phyloP scores from a whole-genome alignment of 2,797 vertebrate genomes.

The Sylvilagus floridanus region DNA sequence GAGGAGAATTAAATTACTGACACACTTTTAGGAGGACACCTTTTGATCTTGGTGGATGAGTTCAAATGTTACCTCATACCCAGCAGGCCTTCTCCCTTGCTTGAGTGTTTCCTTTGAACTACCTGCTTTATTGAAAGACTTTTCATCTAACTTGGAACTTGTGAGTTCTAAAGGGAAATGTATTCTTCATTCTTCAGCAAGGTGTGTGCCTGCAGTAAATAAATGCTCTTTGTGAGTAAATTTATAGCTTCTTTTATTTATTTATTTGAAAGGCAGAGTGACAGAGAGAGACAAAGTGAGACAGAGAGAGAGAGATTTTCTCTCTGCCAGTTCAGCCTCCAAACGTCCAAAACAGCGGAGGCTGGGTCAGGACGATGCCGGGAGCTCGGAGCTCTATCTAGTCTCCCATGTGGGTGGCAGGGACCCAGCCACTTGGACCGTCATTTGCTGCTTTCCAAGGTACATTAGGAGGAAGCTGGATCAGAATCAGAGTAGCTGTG shows the following conservation, averaged over 20 bases:
- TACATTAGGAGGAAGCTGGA: too few relatives aligned
- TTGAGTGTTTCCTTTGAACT: conserved; percentile 17
- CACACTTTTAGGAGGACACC: conserved; percentile 31
- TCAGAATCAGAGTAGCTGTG: too few relatives aligned
- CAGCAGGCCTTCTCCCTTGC: neutral
- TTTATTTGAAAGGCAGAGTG: too few relatives aligned
- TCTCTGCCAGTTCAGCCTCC: too few relatives aligned
- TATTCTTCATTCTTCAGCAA: conserved; percentile 54
- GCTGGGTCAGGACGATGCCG: too few relatives aligned
- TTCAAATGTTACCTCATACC: conserved; percentile 31
- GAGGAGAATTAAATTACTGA: conserved; percentile 69
- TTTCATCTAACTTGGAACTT: conserved; percentile 1
- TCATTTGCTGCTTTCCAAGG: too few relatives aligned
- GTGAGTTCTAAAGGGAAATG: conserved; percentile 16
- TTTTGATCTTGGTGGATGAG: conserved; percentile 65
- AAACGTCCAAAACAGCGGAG: too few relatives aligned
- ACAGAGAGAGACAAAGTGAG: too few relatives aligned
- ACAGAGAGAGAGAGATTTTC: too few relatives aligned
- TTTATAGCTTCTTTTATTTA: neutral
- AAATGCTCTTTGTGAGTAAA: conserved; percentile 54
- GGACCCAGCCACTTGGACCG: too few relatives aligned
- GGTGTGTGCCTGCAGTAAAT: neutral
- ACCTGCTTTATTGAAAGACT: neutral
- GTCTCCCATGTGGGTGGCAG: too few relatives aligned
- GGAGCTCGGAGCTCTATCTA: too few relatives aligned